phyloP scores from a whole-genome alignment of 1,140 invertebrate genomes.

The Bathynomus jamesi region DNA sequence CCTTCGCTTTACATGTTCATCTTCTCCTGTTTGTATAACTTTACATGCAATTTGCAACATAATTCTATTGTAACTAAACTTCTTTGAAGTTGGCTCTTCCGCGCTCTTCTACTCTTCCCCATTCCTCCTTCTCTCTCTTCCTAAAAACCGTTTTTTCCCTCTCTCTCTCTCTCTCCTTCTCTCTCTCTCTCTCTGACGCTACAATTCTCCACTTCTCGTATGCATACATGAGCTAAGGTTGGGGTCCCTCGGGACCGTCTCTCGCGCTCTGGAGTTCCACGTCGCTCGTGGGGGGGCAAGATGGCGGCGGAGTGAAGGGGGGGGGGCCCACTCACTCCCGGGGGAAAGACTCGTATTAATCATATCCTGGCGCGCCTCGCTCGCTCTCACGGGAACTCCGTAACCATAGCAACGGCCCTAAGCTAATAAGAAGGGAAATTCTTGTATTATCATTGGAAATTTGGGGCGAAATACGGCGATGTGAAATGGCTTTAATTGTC shows the following conservation, averaged over 20 bases:
- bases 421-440: conserved; percentile 1
- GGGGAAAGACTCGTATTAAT: background rate
- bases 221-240: background rate
- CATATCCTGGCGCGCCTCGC: background rate
- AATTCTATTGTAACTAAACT: background rate
- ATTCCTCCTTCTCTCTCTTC: background rate
- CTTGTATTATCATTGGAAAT: conserved; percentile 1
- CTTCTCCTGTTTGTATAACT: background rate
- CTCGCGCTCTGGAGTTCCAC: background rate
- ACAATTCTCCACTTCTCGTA: background rate
- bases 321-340: background rate
- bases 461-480: background rate
- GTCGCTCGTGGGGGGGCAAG: background rate
- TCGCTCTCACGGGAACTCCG: background rate
- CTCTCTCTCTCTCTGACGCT: too few relatives aligned
- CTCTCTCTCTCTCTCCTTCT: background rate
- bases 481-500: conserved; percentile 1
- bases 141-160: background rate
- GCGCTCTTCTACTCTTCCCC: background rate
- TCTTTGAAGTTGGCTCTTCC: background rate
- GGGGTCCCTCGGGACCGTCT: background rate
- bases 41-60: background rate
- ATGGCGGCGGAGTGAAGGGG: background rate
- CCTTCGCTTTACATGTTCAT: background rate
- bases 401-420: background rate